A percentile compares a stretch with the other conserved stretches of the same genome.
Conservation (phyloP, 2,888 invertebrate species). For the Caenorhabditis imperialis region DNA sequence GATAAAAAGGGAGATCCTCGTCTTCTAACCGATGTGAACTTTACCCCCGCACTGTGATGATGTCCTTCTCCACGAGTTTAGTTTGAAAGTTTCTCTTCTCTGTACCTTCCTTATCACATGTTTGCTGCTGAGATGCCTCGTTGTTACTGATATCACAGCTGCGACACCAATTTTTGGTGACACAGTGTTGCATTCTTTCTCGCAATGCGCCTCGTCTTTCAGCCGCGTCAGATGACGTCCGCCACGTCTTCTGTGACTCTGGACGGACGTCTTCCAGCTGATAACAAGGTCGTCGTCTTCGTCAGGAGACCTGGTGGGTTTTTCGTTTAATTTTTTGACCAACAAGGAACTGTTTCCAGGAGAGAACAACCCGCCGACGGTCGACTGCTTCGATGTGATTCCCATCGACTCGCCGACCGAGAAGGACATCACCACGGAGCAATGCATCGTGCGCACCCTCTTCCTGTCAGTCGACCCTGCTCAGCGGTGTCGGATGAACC, state of each 20-base stretch:
- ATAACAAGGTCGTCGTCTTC: slow-evolving; percentile 56
- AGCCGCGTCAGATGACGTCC: slow-evolving; percentile 47
- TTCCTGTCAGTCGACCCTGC: slow-evolving; percentile 59
- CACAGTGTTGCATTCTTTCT: slow-evolving; percentile 34
- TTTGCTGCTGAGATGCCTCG: slow-evolving; percentile 42
- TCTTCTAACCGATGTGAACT: too few species aligned
- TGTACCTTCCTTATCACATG: slow-evolving; percentile 48
- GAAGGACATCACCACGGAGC: slow-evolving; percentile 48
- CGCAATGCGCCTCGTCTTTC: slow-evolving; percentile 29
- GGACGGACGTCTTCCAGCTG: slow-evolving; percentile 33
- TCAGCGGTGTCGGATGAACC: slow-evolving; percentile 79
- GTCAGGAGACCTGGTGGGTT: slow-evolving; percentile 54
- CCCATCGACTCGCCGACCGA: slow-evolving; percentile 42
- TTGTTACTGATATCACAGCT: slow-evolving; percentile 33
- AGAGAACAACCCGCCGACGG: slow-evolving; percentile 53
- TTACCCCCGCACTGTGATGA: slow-evolving; percentile 19
- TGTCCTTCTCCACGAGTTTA: slow-evolving; percentile 39
- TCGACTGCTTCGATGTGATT: slow-evolving; percentile 57
- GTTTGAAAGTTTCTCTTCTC: slow-evolving; percentile 33
- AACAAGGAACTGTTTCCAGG: too few species aligned
- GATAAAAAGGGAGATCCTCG: too few species aligned
- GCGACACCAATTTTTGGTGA: slow-evolving; percentile 43
- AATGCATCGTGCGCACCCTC: slow-evolving; percentile 60
- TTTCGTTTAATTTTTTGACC: slow-evolving; percentile 7
- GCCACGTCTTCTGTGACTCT: slow-evolving; percentile 14